These are phyloP conservation scores for Tanypteryx hageni DNA, from an alignment of 2,888 invertebrate genomes.

Conservation along the genomic window DNA sequence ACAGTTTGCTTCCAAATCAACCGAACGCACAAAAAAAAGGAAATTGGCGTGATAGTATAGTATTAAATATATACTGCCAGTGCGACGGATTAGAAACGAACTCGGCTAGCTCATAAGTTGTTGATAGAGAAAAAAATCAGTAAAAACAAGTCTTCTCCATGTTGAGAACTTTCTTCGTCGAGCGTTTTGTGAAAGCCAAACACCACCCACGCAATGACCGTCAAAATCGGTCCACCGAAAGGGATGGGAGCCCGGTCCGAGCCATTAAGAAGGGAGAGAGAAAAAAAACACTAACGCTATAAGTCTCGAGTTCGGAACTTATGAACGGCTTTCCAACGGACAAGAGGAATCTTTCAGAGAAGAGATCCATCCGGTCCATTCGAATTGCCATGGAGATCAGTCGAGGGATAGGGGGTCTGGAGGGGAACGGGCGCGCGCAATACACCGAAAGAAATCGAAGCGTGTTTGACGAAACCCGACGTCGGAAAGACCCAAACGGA, in stretches of 20 bases:
- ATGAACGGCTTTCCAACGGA: background rate
- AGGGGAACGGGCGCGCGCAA: too few species aligned
- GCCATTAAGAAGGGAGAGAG: background rate
- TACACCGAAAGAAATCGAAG: background rate
- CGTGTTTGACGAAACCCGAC: background rate
- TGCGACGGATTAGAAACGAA: background rate
- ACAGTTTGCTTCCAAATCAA: conserved; percentile 24
- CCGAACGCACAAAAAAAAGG: background rate
- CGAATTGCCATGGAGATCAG: background rate
- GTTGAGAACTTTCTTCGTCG: background rate
- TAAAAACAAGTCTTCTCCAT: background rate
- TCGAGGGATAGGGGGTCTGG: too few species aligned
- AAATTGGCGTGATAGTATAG: background rate
- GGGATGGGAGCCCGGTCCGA: too few species aligned
- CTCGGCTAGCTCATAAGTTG: background rate
- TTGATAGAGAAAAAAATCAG: background rate
- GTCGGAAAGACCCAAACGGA: background rate
- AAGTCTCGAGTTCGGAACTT: background rate
- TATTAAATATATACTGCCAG: background rate
- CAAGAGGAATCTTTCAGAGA: background rate
- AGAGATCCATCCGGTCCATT: background rate
- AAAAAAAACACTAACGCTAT: background rate
- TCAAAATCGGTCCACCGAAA: background rate
- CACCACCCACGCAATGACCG: background rate
- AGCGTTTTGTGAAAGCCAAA: background rate